Conservation (phyloP, 2,888 invertebrate species). For the Serripes groenlandicus region DNA sequence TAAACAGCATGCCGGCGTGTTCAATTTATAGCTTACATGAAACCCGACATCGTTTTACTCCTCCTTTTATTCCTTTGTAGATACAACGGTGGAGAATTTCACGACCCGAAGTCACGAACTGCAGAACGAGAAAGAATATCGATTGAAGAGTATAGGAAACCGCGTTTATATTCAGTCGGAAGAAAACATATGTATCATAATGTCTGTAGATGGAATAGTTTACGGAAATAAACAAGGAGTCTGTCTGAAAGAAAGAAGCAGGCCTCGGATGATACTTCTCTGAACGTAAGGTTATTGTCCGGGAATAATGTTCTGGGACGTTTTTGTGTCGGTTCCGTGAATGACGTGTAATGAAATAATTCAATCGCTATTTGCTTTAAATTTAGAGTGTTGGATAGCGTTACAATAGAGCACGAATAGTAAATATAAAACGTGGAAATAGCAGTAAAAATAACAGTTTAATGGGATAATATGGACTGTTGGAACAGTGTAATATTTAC, state of each 20-base stretch:
- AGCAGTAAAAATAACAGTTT: too few species aligned
- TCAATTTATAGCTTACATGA: not conserved
- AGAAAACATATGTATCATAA: not conserved
- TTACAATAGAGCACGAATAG: too few species aligned
- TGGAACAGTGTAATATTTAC: too few species aligned
- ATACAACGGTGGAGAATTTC: not conserved
- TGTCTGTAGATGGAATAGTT: not conserved
- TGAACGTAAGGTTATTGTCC: not conserved
- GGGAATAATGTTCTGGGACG: too few species aligned
- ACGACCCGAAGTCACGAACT: slow-evolving; percentile 2
- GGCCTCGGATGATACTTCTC: not conserved
- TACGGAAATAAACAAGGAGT: too few species aligned
- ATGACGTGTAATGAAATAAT: too few species aligned
- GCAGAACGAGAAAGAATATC: slow-evolving; percentile 6
- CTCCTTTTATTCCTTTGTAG: slow-evolving; percentile 4
- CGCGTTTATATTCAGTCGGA: slow-evolving; percentile 1
- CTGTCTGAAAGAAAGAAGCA: not conserved
- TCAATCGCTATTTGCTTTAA: too few species aligned
- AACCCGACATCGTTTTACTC: not conserved
- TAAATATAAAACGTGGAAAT: too few species aligned
- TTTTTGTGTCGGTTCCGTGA: too few species aligned
- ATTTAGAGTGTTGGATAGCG: too few species aligned
- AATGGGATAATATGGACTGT: too few species aligned
- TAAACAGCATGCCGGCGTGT: not conserved
- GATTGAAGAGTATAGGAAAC: not conserved